Percentiles rank a stretch among this genome's conserved stretches.
Conservation (phyloP, 2,113 vertebrate genomes). For the Leiothrix lutea region DNA sequence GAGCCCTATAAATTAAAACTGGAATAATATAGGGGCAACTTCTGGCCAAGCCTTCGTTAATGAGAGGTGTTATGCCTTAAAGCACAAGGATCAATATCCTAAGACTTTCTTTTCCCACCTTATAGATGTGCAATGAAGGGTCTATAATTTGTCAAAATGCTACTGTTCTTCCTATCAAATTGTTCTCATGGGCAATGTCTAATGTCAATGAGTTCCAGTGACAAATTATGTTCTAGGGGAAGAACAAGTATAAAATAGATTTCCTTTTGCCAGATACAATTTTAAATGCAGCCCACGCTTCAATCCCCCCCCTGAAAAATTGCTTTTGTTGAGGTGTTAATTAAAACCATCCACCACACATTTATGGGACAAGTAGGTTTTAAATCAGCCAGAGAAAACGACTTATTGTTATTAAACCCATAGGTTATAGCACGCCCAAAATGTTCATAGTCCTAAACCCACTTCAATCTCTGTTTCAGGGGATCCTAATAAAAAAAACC, state of each 20-base stretch:
- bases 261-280: not conserved
- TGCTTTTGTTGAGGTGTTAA: slow-evolving; percentile 59
- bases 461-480: slow-evolving; percentile 6
- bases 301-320: not conserved
- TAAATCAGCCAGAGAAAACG: slow-evolving; percentile 43
- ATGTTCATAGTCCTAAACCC: not conserved
- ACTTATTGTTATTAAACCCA: slow-evolving; percentile 61
- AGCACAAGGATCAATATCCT: not conserved
- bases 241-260: not conserved
- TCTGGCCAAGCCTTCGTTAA: not conserved
- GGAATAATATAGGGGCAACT: not conserved
- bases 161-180: not conserved
- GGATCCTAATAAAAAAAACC: not conserved
- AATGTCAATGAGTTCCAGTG: not conserved
- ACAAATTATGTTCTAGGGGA: not conserved
- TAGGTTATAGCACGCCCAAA: slow-evolving; percentile 38
- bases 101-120: not conserved
- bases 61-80: not conserved
- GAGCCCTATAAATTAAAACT: not conserved
- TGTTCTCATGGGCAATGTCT: not conserved
- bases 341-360: slow-evolving; percentile 53
- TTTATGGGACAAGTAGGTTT: slow-evolving; percentile 47
- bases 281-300: slow-evolving; percentile 5
- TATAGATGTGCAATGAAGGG: not conserved
- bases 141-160: not conserved